These are phyloP conservation scores for Dasysyrphus albostriatus DNA, from an alignment of 2,888 invertebrate genomes.

Conservation along the genomic window DNA sequence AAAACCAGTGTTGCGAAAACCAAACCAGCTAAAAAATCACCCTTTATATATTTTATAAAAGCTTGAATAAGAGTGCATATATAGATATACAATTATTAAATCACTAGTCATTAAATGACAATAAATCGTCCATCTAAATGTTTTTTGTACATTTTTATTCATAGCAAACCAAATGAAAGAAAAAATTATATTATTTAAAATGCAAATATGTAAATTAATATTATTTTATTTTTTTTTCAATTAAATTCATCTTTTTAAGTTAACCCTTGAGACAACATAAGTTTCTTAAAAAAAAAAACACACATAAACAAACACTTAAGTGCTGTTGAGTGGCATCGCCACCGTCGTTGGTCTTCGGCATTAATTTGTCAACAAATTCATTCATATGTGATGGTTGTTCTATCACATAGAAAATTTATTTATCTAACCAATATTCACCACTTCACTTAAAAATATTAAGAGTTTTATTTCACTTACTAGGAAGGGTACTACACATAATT, in stretches of 20 bases:
- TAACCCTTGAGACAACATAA: neutral
- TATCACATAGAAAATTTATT: neutral
- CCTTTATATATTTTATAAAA: too few relatives aligned
- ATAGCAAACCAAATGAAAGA: too few relatives aligned
- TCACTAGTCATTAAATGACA: too few relatives aligned
- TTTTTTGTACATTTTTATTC: too few relatives aligned
- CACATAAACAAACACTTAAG: neutral
- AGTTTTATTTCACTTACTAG: neutral
- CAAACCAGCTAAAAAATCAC: too few relatives aligned
- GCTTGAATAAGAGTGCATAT: too few relatives aligned
- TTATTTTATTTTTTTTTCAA: neutral
- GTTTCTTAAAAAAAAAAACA: neutral
- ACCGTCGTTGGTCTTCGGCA: too few relatives aligned
- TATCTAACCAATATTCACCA: neutral
- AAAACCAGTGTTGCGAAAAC: too few relatives aligned
- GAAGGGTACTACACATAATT: neutral
- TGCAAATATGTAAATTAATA: slow-evolving; percentile 1
- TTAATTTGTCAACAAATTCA: slow-evolving; percentile 18
- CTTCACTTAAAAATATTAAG: neutral
- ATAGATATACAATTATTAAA: too few relatives aligned
- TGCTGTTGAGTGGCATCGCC: neutral
- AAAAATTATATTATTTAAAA: neutral
- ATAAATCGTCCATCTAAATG: too few relatives aligned
- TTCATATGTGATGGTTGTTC: neutral
- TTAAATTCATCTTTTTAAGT: neutral